Conservation (phyloP, 2,113 vertebrate species). For the Erythrolamprus reginae region DNA sequence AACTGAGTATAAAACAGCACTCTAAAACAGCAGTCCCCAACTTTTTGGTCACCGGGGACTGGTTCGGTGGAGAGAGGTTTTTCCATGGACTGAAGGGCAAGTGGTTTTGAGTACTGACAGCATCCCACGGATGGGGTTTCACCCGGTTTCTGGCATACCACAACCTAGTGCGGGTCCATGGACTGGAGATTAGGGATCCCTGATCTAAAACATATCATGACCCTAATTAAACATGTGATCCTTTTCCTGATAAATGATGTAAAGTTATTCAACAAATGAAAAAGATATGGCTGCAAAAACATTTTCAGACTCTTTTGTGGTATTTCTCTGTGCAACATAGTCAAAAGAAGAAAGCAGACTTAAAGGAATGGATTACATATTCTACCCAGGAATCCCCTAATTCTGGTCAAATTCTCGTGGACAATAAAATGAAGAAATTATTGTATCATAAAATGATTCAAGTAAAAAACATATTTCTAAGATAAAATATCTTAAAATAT, state of each 20-base stretch:
- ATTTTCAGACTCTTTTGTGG: not conserved
- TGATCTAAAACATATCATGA: not conserved
- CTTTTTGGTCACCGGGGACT: not conserved
- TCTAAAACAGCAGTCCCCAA: not conserved
- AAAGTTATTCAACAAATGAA: not conserved
- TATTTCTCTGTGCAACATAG: not conserved
- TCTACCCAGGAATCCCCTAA: not conserved
- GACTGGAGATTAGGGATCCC: too few species aligned
- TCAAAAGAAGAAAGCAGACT: not conserved
- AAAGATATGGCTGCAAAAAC: not conserved
- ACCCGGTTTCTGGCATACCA: not conserved
- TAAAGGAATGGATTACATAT: not conserved
- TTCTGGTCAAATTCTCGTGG: not conserved
- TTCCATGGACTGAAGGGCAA: rapidly evolving
- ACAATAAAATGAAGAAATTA: not conserved
- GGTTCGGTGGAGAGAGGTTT: not conserved
- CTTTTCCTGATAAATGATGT: not conserved
- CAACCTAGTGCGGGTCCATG: not conserved
- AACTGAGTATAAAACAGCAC: not conserved
- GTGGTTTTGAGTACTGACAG: not conserved
- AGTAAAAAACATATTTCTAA: not conserved
- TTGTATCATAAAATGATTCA: not conserved
- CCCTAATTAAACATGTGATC: not conserved
- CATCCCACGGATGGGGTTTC: not conserved
- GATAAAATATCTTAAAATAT: not conserved